Percentiles rank a stretch among this genome's conserved stretches.
These are phyloP conservation scores for Eospalax fontanierii DNA, from an alignment of 2,797 vertebrate species.

Conservation along the genomic window DNA sequence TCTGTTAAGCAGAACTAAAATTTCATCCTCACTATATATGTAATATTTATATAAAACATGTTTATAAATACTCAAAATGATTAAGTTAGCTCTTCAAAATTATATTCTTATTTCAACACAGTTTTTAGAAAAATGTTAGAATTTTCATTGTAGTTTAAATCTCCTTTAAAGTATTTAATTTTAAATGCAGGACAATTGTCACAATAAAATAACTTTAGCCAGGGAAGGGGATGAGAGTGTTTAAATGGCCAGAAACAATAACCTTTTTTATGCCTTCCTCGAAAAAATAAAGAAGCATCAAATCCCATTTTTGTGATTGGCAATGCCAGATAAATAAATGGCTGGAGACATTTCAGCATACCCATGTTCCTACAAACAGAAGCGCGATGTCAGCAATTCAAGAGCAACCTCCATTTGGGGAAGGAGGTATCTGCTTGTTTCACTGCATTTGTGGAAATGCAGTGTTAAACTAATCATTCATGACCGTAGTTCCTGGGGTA, in stretches of 20 bases:
- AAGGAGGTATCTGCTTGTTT: background rate
- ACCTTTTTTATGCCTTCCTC: background rate
- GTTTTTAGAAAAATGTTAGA: background rate
- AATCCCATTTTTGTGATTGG: background rate
- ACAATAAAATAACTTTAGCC: background rate
- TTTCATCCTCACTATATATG: background rate
- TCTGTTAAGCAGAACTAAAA: background rate
- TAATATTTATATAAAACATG: no score
- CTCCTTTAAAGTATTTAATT: background rate
- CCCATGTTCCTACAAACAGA: background rate
- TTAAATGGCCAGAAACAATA: background rate
- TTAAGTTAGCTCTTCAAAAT: background rate
- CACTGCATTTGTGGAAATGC: background rate
- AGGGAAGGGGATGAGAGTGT: background rate
- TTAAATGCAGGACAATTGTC: background rate
- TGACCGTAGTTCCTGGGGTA: no score
- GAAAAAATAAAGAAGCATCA: background rate
- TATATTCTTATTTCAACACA: background rate
- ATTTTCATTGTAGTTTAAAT: background rate
- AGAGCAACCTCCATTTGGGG: background rate
- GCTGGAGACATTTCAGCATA: background rate
- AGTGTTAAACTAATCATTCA: background rate
- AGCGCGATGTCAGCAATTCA: background rate
- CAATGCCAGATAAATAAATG: background rate
- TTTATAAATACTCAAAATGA: background rate